Evolutionary conservation across 2,797 vertebrate genomes (phyloP).

Genomic region (Galago senegalensis): DNA sequence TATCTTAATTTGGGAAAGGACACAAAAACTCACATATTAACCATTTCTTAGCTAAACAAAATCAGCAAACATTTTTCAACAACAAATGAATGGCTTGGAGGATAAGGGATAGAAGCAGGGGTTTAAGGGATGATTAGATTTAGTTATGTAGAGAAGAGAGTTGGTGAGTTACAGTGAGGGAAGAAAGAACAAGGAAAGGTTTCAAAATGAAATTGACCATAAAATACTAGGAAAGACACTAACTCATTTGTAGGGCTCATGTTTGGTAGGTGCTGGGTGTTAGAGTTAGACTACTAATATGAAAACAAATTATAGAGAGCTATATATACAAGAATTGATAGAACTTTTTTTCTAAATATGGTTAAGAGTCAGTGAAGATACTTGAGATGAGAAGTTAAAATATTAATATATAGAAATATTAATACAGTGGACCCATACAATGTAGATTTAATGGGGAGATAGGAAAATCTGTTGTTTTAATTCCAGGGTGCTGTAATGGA

Average conservation of each 20-base stretch:
- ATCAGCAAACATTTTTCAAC: conserved; percentile 37
- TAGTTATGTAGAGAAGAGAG: conserved; percentile 21
- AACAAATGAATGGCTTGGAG: conserved; percentile 26
- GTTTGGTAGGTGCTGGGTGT: neutral
- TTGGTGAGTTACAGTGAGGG: conserved; percentile 31
- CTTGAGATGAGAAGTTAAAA: conserved; percentile 51
- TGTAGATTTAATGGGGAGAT: neutral
- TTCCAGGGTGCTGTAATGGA: neutral
- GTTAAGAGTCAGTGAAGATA: conserved; percentile 45
- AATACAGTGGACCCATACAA: neutral
- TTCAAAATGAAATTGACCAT: neutral
- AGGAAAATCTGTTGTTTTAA: conserved; percentile 53
- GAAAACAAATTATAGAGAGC: conserved; percentile 31
- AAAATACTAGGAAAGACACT: conserved; percentile 1
- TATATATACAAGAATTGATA: conserved; percentile 26
- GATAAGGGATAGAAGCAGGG: neutral
- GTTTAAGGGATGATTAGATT: conserved; percentile 5
- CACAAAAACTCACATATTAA: conserved; percentile 45
- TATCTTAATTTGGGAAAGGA: conserved; percentile 47
- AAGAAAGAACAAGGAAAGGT: conserved; percentile 51
- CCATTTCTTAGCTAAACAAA: conserved; percentile 50
- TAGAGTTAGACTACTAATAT: conserved; percentile 35
- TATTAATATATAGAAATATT: conserved; percentile 20
- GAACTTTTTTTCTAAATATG: conserved; percentile 40
- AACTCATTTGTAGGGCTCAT: neutral